Base-by-base conservation (phyloP, 2,797 vertebrate genomes). In the Liasis olivaceus region DNA sequence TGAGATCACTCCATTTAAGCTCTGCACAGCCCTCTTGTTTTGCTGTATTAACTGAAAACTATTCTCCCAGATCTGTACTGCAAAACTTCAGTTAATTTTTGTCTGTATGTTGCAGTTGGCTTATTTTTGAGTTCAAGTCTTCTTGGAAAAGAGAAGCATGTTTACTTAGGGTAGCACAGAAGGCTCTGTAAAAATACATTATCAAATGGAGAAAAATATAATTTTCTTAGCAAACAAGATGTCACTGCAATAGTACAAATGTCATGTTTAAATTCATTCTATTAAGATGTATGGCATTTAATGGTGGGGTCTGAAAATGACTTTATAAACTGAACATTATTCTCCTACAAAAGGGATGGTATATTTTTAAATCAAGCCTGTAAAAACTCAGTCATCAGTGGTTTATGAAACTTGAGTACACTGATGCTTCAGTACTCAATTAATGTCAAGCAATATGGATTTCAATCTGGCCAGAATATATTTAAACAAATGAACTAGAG, bases 401-500 rank as follows among this genome's bases (percentile, higher is more conserved):
- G 95, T 95, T 97, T 97, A 95, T 96, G 96, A 96, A 96, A 97
- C 95, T 97, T 95, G 96, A 96, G 94, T 96, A 95, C 91, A 85
- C 94, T 95, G 97, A 97, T 96, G 96, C 95, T 97, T 97, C 96
- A 96, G 94, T 90, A 87, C 95, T 97, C 97, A 98, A 97, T 98
- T 98, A 98, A 98, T 97, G 97, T 97, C 97, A 98, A 96, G 97
- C 98, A 98, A 97, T 98, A 97, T 97, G 97, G 98, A 97, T 98
- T 97, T 97, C 98, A 98, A 98, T 98, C 98, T 98, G 98, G 97
- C 97, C 97, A 95, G 97, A 97, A 98, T 97, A 97, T 97, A 98
- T 98, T 98, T 97, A 98, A 97, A 98, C 97, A 98, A 98, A 98
- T 98, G 97, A 98, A 98, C 96, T 97, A 97, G 97, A 97, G 97